Evolutionary conservation across 2,113 vertebrate genomes (phyloP).

Genomic region (Accipiter virgatus): DNA sequence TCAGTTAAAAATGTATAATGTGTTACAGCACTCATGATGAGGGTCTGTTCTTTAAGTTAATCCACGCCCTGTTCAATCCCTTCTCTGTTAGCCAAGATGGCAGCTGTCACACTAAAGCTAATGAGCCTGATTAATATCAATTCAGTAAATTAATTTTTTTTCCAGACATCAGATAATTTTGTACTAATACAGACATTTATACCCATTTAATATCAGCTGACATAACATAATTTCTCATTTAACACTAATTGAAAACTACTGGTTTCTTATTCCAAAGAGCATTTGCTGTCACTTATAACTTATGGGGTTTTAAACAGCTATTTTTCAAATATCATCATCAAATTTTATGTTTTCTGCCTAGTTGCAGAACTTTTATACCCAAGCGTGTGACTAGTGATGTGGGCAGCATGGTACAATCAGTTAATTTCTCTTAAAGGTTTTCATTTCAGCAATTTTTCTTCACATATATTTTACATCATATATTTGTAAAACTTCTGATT

Average conservation of each 20-base stretch:
- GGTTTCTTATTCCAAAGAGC: conserved; percentile 25
- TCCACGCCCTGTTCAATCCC: background rate
- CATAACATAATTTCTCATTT: conserved; percentile 31
- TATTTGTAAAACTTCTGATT: background rate
- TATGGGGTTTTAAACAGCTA: background rate
- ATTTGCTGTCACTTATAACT: conserved; percentile 4
- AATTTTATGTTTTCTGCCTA: background rate
- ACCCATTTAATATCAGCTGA: background rate
- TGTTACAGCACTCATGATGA: background rate
- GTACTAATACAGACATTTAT: conserved; percentile 8
- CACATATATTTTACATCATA: background rate
- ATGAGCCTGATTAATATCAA: conserved; percentile 6
- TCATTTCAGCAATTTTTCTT: background rate
- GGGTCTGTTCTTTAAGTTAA: background rate
- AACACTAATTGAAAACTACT: conserved; percentile 37
- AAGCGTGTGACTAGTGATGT: background rate
- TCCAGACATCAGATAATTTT: conserved; percentile 17
- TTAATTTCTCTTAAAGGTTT: background rate
- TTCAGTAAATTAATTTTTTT: background rate
- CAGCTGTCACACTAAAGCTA: conserved; percentile 4
- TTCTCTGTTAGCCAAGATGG: conserved; percentile 16
- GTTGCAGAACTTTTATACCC: background rate
- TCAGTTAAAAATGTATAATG: background rate
- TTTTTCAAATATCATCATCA: background rate
- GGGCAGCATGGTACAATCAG: background rate